Conservation (phyloP, 2,797 vertebrate species). For the Poecilia picta region DNA sequence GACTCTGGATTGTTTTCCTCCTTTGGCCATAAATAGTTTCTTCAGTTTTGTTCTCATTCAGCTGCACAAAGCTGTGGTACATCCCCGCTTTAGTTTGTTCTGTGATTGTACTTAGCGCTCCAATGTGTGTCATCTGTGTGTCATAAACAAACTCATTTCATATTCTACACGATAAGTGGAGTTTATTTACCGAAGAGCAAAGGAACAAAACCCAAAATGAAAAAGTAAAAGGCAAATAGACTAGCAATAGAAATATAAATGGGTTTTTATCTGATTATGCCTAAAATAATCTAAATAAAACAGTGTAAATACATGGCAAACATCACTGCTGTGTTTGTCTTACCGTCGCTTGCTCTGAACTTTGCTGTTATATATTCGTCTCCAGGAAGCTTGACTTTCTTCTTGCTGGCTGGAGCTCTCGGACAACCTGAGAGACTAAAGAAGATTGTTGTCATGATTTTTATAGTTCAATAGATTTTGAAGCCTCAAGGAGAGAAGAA, state of each 20-base stretch:
- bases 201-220: neutral
- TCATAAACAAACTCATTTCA: neutral
- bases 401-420: conserved; percentile 94
- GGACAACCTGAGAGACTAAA: conserved; percentile 96
- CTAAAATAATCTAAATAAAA: neutral
- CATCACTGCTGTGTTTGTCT: conserved; percentile 11
- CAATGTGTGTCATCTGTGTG: neutral
- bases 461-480: neutral
- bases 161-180: neutral
- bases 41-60: neutral
- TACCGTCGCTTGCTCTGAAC: conserved; percentile 98
- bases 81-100: neutral
- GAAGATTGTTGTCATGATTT: conserved; percentile 13
- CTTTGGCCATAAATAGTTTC: neutral
- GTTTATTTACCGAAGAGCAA: neutral
- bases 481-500: neutral
- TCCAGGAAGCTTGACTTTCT: conserved; percentile 94
- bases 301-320: neutral
- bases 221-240: neutral
- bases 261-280: neutral
- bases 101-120: neutral
- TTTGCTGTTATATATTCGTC: conserved; percentile 96
- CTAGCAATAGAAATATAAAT: too few relatives aligned
- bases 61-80: neutral
- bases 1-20: neutral